Percentiles rank a stretch among this genome's conserved stretches.
These are phyloP conservation scores for Pristionchus entomophagus DNA, from an alignment of 2,888 invertebrate species.

Conservation along the genomic window DNA sequence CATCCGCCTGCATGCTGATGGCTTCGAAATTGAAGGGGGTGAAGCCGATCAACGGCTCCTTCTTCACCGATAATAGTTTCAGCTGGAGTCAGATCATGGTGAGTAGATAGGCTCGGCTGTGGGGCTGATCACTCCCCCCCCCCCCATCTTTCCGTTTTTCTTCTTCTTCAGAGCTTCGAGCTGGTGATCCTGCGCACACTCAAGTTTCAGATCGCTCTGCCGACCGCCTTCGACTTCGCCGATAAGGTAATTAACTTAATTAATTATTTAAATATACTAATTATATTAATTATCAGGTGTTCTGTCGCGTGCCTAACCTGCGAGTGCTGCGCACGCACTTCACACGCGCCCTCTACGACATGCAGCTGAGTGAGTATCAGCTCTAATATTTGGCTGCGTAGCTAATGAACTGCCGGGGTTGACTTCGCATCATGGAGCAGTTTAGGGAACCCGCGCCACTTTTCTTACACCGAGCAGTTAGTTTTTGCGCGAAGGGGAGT, in stretches of 20 bases:
- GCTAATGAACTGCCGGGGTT: neutral
- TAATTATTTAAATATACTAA: neutral
- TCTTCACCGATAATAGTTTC: constrained; percentile 94
- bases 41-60: constrained; percentile 86
- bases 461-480: constrained; percentile 6
- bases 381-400: neutral
- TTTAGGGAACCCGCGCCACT: constrained; percentile 7
- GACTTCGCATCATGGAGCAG: neutral
- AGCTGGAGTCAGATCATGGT: constrained; percentile 44
- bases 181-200: constrained; percentile 88
- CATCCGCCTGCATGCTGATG: constrained; percentile 91
- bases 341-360: constrained; percentile 30
- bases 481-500: constrained; percentile 21
- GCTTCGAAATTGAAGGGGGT: constrained; percentile 94
- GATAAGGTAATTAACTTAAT: constrained; percentile 79
- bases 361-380: constrained; percentile 26
- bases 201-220: constrained; percentile 93
- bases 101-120: neutral
- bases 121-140: no score
- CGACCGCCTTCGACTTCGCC: constrained; percentile 93
- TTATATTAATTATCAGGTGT: neutral
- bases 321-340: neutral
- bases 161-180: constrained; percentile 88
- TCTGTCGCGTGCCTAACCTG: constrained; percentile 14
- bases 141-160: neutral